phyloP scores from a whole-genome alignment of 2,888 invertebrate genomes.

The Zygogramma bicolorata region DNA sequence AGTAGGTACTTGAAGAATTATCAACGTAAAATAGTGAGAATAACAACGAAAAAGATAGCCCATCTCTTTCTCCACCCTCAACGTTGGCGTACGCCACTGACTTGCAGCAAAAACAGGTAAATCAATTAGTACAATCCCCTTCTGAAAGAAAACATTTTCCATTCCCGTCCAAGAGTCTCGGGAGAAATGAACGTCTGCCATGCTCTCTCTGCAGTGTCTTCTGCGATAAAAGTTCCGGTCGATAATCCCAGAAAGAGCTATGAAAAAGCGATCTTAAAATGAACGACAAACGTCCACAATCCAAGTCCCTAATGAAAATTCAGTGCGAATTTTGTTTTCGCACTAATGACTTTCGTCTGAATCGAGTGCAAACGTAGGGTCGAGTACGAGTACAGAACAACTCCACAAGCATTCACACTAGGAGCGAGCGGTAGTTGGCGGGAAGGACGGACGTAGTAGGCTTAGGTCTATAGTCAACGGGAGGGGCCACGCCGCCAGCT shows the following conservation, averaged over 20 bases:
- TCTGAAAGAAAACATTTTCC: background rate
- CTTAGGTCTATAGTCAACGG: slow-evolving; percentile 65
- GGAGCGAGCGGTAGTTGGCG: slow-evolving; percentile 55
- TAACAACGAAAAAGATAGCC: background rate
- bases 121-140: background rate
- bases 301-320: background rate
- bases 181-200: background rate
- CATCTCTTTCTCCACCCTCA: background rate
- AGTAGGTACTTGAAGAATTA: too few species aligned
- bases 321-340: background rate
- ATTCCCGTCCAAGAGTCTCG: background rate
- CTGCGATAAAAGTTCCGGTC: background rate
- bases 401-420: slow-evolving; percentile 45
- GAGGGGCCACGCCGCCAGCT: slow-evolving; percentile 71
- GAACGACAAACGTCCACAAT: background rate
- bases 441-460: slow-evolving; percentile 61
- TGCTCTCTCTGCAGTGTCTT: background rate
- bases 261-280: background rate
- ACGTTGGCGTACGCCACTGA: background rate
- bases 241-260: background rate
- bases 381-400: slow-evolving; percentile 28
- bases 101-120: background rate
- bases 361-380: slow-evolving; percentile 16
- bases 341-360: background rate
- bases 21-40: too few species aligned